These are phyloP conservation scores for Pachyrhynchus sulphureomaculatus DNA, from an alignment of 1,140 invertebrate genomes.

Conservation along the genomic window DNA sequence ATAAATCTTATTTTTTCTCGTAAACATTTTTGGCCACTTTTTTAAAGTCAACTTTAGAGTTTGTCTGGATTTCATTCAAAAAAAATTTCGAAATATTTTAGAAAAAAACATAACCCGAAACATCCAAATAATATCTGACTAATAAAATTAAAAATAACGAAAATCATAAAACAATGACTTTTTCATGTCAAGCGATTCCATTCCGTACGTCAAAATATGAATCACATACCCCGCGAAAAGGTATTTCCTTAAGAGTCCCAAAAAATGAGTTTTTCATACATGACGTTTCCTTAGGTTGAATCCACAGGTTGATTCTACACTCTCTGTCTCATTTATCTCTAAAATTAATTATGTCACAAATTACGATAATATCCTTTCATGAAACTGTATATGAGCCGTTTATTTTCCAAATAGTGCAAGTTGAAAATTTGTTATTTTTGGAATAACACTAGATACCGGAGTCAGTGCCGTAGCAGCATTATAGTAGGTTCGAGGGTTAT, in stretches of 20 bases:
- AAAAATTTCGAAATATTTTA: too few species aligned
- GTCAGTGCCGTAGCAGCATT: too few species aligned
- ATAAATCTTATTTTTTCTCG: too few species aligned
- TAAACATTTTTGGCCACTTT: too few species aligned
- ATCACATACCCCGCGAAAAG: constrained; percentile 6
- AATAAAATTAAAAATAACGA: constrained; percentile 21
- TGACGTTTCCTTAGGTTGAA: too few species aligned
- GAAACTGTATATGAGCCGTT: neutral
- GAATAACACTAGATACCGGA: too few species aligned
- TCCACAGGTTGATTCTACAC: neutral
- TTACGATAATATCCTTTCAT: neutral
- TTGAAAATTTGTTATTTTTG: too few species aligned
- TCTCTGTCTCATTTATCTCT: neutral
- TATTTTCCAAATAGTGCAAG: neutral
- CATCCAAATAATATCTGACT: constrained; percentile 4
- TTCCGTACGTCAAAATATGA: constrained; percentile 13
- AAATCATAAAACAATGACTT: constrained; percentile 15
- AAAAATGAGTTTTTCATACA: neutral
- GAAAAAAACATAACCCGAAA: neutral
- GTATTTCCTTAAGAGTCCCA: constrained; percentile 18
- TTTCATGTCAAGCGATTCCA: constrained; percentile 13
- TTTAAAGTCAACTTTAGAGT: too few species aligned
- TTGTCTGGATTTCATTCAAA: too few species aligned
- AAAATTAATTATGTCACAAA: neutral
- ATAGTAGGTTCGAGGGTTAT: too few species aligned